phyloP scores from a whole-genome alignment of 2,797 vertebrate genomes.

The Acrocephalus scirpaceus region DNA sequence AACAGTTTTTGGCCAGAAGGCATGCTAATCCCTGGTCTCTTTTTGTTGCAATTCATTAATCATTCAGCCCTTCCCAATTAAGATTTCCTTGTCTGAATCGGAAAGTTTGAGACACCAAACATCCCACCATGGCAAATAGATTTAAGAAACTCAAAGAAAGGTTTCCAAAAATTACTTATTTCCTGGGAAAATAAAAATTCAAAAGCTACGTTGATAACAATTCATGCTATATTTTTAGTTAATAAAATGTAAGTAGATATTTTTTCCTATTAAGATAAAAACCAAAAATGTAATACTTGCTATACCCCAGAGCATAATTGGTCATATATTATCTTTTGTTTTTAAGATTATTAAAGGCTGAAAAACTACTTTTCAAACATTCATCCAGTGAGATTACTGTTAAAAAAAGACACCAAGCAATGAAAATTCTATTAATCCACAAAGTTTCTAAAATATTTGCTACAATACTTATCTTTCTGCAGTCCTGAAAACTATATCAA shows the following conservation, averaged over 20 bases:
- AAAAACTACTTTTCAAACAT: conserved; percentile 69
- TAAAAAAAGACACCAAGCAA: conserved; percentile 39
- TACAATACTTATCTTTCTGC: conserved; percentile 56
- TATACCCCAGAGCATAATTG: conserved; percentile 49
- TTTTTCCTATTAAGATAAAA: conserved; percentile 70
- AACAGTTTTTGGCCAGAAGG: conserved; percentile 73
- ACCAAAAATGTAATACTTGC: conserved; percentile 40
- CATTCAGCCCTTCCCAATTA: conserved; percentile 43
- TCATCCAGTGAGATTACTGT: conserved; percentile 52
- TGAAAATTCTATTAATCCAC: conserved; percentile 62
- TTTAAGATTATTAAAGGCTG: conserved; percentile 59
- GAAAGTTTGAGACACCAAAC: conserved; percentile 20
- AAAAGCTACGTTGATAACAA: background rate
- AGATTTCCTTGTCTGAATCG: background rate
- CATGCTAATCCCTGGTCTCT: conserved; percentile 63
- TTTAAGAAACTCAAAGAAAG: background rate
- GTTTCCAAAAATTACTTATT: background rate
- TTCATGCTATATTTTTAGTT: conserved; percentile 40
- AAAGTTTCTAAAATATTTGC: conserved; percentile 69
- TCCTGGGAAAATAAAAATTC: conserved; percentile 25
- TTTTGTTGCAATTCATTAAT: conserved; percentile 75
- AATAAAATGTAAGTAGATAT: conserved; percentile 58
- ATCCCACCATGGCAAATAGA: background rate
- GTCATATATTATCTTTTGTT: conserved; percentile 59
- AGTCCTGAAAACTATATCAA: conserved; percentile 67